Percentiles rank a stretch among this genome's conserved stretches.
Conservation (phyloP, 2,797 vertebrate species). For the Helarctos malayanus region DNA sequence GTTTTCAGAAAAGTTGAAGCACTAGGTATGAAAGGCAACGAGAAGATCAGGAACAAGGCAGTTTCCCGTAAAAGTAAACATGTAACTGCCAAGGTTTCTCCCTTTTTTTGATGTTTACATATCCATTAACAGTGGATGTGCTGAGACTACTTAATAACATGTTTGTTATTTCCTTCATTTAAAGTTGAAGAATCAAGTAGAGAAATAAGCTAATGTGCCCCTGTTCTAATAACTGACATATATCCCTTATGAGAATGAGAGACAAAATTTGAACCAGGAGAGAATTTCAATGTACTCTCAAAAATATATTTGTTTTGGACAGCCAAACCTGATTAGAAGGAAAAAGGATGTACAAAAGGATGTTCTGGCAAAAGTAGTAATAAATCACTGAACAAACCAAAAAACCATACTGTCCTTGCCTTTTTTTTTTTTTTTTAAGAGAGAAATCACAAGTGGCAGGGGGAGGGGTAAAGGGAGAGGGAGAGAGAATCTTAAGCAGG, state of each 20-base stretch:
- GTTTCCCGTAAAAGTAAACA: background rate
- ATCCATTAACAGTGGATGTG: background rate
- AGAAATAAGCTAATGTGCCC: background rate
- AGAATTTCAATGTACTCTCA: background rate
- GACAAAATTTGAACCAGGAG: background rate
- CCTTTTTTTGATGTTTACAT: background rate
- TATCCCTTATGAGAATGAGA: background rate
- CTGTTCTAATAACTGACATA: background rate
- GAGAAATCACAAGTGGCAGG: background rate
- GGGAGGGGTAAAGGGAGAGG: background rate
- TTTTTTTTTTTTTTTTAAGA: background rate
- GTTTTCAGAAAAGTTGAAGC: background rate
- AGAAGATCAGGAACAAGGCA: background rate
- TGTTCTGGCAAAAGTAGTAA: background rate
- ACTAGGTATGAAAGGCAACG: background rate
- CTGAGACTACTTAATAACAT: background rate
- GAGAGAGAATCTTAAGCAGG: background rate
- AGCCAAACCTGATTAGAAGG: background rate
- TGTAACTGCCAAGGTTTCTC: background rate
- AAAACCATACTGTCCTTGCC: background rate
- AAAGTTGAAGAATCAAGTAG: conserved; percentile 10
- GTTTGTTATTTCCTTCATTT: background rate
- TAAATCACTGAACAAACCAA: background rate
- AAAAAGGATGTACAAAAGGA: background rate
- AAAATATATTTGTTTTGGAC: background rate